A percentile compares a stretch with the other conserved stretches of the same genome.
These are phyloP conservation scores for Biston stratarius DNA, from an alignment of 2,888 invertebrate genomes.

Conservation along the genomic window DNA sequence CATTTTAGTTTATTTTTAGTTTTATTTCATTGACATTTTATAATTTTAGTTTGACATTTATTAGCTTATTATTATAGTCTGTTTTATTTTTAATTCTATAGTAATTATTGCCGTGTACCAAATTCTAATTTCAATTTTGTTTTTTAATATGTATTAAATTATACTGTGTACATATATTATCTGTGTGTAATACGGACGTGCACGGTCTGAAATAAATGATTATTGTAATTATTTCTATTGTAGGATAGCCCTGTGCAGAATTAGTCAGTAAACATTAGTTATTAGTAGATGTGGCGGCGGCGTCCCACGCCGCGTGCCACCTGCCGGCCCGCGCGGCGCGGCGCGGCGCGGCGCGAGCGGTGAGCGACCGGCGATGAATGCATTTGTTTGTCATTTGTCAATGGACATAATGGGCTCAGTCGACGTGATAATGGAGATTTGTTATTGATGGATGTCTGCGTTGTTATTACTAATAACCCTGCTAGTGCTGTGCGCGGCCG, in stretches of 20 bases:
- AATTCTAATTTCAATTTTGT: too few relatives aligned
- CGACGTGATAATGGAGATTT: constrained; percentile 3
- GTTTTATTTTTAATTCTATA: too few relatives aligned
- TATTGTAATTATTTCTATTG: background rate
- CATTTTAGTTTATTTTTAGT: too few relatives aligned
- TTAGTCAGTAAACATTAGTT: constrained; percentile 17
- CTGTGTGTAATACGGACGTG: too few relatives aligned
- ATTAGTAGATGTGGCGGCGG: constrained; percentile 2
- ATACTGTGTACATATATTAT: too few relatives aligned
- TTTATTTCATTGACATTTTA: too few relatives aligned
- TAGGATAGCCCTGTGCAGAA: constrained; percentile 4
- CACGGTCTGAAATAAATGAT: background rate
- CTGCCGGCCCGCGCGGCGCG: background rate
- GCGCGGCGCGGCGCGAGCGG: background rate
- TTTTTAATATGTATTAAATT: too few relatives aligned
- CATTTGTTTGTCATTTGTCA: constrained; percentile 28
- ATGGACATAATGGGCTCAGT: constrained; percentile 3
- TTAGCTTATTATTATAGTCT: too few relatives aligned
- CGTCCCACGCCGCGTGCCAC: background rate
- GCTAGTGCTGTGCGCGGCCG: background rate
- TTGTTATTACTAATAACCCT: background rate
- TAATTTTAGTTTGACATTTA: too few relatives aligned
- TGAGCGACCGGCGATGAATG: constrained; percentile 9
- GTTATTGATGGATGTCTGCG: constrained; percentile 11
- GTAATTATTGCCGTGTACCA: too few relatives aligned